Conservation (phyloP, 2,797 vertebrate genomes). For the Myioborus miniatus region DNA sequence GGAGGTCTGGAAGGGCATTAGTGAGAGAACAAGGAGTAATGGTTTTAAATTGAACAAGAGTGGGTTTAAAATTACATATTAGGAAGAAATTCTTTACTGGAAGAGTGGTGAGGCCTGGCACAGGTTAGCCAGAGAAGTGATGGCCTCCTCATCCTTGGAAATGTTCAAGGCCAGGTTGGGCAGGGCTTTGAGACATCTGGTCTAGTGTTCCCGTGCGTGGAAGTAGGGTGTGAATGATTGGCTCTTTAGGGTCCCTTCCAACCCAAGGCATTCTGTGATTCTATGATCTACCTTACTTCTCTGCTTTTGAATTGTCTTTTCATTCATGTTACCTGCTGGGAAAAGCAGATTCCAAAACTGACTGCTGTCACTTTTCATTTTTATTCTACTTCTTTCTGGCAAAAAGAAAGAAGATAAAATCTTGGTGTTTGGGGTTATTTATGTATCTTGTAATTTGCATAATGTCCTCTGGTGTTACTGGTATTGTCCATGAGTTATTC, state of each 20-base stretch:
- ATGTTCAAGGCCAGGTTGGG: not conserved
- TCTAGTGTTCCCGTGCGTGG: not conserved
- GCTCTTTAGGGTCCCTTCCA: not conserved
- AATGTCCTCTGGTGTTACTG: not conserved
- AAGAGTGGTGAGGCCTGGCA: not conserved
- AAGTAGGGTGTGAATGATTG: not conserved
- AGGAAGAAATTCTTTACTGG: not conserved
- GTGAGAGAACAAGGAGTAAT: not conserved
- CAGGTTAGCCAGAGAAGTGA: not conserved
- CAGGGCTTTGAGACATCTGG: not conserved
- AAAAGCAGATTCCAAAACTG: not conserved
- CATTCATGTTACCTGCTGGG: not conserved
- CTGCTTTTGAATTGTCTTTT: not conserved
- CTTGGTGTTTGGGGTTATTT: not conserved
- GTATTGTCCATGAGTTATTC: not conserved
- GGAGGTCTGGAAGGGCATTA: not conserved
- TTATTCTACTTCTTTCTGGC: not conserved
- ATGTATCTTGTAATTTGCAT: not conserved
- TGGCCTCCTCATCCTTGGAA: not conserved
- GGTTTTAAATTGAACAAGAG: not conserved
- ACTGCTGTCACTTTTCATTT: not conserved
- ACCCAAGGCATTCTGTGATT: not conserved
- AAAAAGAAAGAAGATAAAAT: not conserved
- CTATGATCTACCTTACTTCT: not conserved
- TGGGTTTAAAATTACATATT: not conserved